Conservation (phyloP, 1,140 invertebrate genomes). For the Colletes latitarsis region DNA sequence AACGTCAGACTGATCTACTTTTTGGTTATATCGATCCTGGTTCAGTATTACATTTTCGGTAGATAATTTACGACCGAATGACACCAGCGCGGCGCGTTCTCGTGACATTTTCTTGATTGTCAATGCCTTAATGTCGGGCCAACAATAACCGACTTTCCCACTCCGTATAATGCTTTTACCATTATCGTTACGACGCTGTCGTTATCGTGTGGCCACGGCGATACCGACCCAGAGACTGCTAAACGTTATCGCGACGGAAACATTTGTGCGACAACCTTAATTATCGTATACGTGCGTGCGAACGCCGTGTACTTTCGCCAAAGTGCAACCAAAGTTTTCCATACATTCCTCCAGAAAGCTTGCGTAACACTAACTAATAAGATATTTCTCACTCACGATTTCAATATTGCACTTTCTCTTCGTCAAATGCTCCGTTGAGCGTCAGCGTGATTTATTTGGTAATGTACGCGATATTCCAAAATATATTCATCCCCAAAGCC, state of each 20-base stretch:
- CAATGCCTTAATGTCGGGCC: conserved; percentile 16
- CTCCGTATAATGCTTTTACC: not conserved
- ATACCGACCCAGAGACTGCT: conserved; percentile 6
- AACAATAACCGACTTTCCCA: conserved; percentile 16
- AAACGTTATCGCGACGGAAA: conserved; percentile 24
- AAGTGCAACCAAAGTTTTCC: not conserved
- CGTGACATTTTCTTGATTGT: conserved; percentile 29
- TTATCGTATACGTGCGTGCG: conserved; percentile 11
- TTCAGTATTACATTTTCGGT: no score
- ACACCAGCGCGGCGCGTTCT: not conserved
- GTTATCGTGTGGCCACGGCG: conserved; percentile 18
- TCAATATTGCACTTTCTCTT: no score
- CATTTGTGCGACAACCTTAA: conserved; percentile 30
- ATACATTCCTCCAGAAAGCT: not conserved
- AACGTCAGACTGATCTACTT: not conserved
- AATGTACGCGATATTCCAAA: no score
- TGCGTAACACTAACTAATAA: not conserved
- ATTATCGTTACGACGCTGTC: conserved; percentile 18
- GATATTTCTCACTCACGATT: not conserved
- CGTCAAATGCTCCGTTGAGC: no score
- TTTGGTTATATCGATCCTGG: no score
- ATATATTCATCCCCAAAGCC: no score
- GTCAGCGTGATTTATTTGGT: no score
- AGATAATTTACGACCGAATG: not conserved
- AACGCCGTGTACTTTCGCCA: not conserved